Conservation (phyloP, 2,888 invertebrate species). For the Minunthozetes semirufus region DNA sequence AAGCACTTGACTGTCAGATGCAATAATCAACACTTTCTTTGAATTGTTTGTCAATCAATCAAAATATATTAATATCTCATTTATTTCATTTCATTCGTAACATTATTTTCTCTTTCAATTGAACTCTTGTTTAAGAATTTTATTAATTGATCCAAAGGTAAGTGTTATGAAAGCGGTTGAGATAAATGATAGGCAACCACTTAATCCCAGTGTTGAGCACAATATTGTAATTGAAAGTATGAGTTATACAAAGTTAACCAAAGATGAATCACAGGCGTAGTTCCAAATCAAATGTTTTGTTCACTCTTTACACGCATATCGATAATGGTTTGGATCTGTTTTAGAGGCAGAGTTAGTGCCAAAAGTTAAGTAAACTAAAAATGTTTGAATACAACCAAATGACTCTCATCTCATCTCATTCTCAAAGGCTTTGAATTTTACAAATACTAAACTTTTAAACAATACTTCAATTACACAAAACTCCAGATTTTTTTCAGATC, state of each 20-base stretch:
- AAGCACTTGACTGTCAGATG: not conserved
- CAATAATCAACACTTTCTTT: not conserved
- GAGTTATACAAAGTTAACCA: not conserved
- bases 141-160: not conserved
- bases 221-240: not conserved
- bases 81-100: not conserved
- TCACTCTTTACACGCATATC: slow-evolving; percentile 6
- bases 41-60: not conserved
- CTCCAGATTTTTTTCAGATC: not conserved
- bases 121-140: not conserved
- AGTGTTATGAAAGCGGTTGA: not conserved
- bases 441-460: not conserved
- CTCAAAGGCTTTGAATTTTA: not conserved
- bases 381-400: slow-evolving; percentile 13
- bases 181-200: not conserved
- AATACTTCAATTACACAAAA: not conserved
- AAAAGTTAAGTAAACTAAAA: slow-evolving; percentile 27
- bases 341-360: slow-evolving; percentile 12
- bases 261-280: not conserved
- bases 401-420: not conserved
- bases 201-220: not conserved
- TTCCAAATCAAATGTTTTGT: not conserved
- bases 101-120: not conserved
- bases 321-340: slow-evolving; percentile 16
- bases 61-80: not conserved